Evolutionary conservation across 2,113 vertebrate species (phyloP).

Genomic region (Centrocercus urophasianus): DNA sequence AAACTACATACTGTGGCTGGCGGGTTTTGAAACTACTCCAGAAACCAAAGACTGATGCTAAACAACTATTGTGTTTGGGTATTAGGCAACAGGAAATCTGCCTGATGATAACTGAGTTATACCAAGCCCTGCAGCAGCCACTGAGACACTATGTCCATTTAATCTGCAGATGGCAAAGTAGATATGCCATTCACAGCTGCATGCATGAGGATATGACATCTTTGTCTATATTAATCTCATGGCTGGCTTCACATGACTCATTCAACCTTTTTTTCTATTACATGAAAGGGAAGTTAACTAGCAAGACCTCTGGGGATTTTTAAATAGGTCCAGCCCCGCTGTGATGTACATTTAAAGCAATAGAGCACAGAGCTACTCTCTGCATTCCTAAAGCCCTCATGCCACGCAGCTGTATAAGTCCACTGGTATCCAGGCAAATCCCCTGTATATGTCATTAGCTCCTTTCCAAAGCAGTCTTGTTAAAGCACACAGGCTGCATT

Average conservation of each 20-base stretch:
- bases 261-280: slow-evolving; percentile 65
- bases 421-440: neutral
- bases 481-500: neutral
- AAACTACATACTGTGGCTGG: slow-evolving; percentile 49
- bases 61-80: slow-evolving; percentile 69
- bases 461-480: neutral
- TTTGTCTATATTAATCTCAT: slow-evolving; percentile 78
- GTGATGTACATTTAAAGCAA: neutral
- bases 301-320: slow-evolving; percentile 52
- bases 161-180: slow-evolving; percentile 74
- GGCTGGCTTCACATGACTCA: slow-evolving; percentile 77
- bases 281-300: slow-evolving; percentile 69
- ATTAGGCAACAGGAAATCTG: slow-evolving; percentile 75
- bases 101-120: slow-evolving; percentile 65
- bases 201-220: slow-evolving; percentile 73
- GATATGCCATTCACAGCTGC: slow-evolving; percentile 75
- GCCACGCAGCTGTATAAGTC: neutral
- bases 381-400: neutral
- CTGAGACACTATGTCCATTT: slow-evolving; percentile 72
- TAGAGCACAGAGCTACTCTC: neutral
- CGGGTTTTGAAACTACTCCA: slow-evolving; percentile 54
- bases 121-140: slow-evolving; percentile 62
- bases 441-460: neutral
- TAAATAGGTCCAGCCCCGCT: slow-evolving; percentile 49
- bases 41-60: slow-evolving; percentile 43